A percentile compares a stretch with the other conserved stretches of the same genome.
Evolutionary conservation across 2,888 invertebrate species (phyloP).

Genomic region (Tenthredo amoena): DNA sequence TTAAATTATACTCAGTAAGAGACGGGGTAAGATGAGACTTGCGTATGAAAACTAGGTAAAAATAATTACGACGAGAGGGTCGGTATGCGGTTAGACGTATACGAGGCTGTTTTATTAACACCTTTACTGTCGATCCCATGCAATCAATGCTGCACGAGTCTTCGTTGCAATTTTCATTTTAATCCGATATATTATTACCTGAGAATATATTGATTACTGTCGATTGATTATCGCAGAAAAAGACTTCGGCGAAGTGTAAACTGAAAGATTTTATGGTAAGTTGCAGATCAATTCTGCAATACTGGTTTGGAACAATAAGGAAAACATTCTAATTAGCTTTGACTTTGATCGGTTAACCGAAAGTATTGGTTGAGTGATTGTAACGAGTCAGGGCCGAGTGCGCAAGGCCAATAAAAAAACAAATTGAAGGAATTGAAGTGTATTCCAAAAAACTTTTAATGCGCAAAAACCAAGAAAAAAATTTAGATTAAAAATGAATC

Average conservation of each 20-base stretch:
- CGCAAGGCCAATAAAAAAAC: not conserved
- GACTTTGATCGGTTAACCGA: constrained; percentile 28
- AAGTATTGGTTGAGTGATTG: constrained; percentile 32
- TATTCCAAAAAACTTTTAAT: not conserved
- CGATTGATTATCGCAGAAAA: not conserved
- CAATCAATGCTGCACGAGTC: not conserved
- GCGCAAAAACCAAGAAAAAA: not conserved
- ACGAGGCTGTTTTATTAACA: not conserved
- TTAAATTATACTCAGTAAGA: constrained; percentile 38
- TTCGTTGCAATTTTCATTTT: not conserved
- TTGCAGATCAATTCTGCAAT: not conserved
- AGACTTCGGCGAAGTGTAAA: not conserved
- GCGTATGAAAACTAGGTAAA: constrained; percentile 28
- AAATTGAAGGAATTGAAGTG: constrained; percentile 12
- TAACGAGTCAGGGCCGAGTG: constrained; percentile 42
- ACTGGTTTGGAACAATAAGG: not conserved
- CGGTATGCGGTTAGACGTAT: not conserved
- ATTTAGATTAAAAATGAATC: not conserved
- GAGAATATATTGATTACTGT: not conserved
- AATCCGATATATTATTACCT: no score
- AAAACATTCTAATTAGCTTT: constrained; percentile 1
- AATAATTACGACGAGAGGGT: constrained; percentile 7
- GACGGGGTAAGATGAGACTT: constrained; percentile 35
- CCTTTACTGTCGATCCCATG: not conserved
- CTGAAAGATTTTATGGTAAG: not conserved